These are phyloP conservation scores for Oncorhynchus gorbuscha DNA, from an alignment of 2,113 vertebrate species.

Conservation along the genomic window DNA sequence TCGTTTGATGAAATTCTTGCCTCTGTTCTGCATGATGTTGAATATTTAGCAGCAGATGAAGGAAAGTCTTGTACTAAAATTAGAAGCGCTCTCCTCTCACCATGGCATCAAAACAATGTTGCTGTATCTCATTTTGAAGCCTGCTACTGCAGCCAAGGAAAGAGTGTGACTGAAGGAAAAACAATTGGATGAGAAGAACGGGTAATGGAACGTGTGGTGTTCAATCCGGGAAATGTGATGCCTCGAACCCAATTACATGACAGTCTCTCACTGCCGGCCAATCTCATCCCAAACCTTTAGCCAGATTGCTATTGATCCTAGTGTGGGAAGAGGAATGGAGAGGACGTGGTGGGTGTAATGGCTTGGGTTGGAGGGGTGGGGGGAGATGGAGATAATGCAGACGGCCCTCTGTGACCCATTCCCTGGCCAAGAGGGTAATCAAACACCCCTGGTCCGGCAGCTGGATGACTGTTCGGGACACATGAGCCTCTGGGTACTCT, in stretches of 20 bases:
- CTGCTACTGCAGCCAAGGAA: neutral
- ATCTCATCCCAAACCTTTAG: slow-evolving; percentile 43
- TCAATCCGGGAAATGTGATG: neutral
- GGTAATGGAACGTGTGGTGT: neutral
- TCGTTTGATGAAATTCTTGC: neutral
- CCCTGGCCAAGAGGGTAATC: neutral
- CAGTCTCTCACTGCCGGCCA: slow-evolving; percentile 1
- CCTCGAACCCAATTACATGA: slow-evolving; percentile 31
- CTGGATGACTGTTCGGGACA: slow-evolving; percentile 15
- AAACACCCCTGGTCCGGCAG: neutral
- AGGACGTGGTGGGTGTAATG: neutral
- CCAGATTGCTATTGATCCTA: slow-evolving; percentile 51
- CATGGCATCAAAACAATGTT: neutral
- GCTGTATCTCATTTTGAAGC: neutral
- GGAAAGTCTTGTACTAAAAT: neutral
- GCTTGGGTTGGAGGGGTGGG: neutral
- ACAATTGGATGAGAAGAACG: slow-evolving; percentile 3
- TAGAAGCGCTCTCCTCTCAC: neutral
- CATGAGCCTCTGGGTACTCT: slow-evolving; percentile 11
- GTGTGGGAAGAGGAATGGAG: neutral
- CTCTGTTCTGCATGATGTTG: neutral
- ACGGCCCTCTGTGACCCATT: neutral
- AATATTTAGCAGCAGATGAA: neutral
- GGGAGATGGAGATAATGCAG: neutral
- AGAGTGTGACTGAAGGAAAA: slow-evolving; percentile 3